Base-by-base conservation (phyloP, 2,888 invertebrate genomes). In the Amphipyra berbera region DNA sequence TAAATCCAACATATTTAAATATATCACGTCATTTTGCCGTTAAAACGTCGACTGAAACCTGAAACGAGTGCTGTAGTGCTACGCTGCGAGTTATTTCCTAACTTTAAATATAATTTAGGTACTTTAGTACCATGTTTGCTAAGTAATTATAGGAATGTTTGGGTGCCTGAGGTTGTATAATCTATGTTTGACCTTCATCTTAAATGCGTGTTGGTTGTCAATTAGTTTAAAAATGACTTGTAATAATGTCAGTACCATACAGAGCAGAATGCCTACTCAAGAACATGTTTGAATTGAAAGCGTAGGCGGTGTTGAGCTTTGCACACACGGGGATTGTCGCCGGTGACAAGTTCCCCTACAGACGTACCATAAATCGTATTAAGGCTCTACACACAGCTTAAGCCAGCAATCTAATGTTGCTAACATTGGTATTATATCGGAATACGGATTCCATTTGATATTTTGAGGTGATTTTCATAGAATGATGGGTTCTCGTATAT, bases 291-390 rank as follows among this genome's bases (percentile, higher is more conserved):
- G 47, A 50, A 61, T 64, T 67, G 61, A 60, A 60, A 61, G 60
- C 58, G 71, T 66, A 55, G 58, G 69, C 50, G 35, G 42, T 55
- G 63, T 50, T 67, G 44, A 52, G 50, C 54, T 62, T 41, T 55
- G 52, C 47, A 58, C 62, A 69, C 56, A 46, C 53, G 55, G 37
- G 64, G 61, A 70, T 79, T 72, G 72, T 68, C 63, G 56, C 15
- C 30, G 13, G 52, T 53, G 70, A 78, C 70, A 65, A 70, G 62
- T 63, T 55, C 68, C 55, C 52, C 55, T 63, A 63, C 72, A 70
- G 68, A 76, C 71, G 74, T 70, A 69, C 73, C 82, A 83, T 86
- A 86, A 87, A 87, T 86, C 83, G 77, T 78, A 80, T 83, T 80
- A 82, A 72, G 73, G 73, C 76, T 78, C 75, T 71, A 75, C 82